Base-by-base conservation (phyloP, 2,888 invertebrate species). In the Fragum whitleyi region DNA sequence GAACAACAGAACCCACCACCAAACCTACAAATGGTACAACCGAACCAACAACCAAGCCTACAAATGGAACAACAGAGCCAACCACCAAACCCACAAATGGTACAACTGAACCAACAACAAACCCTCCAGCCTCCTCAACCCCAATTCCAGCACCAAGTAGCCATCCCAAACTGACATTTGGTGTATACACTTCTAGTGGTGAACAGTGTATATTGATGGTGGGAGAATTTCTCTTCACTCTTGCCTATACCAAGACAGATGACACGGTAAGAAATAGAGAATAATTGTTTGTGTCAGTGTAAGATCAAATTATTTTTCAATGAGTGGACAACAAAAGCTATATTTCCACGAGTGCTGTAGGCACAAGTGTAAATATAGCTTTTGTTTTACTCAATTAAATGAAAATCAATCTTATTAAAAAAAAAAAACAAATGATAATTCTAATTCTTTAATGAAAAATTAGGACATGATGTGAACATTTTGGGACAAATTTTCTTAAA, bases 151-250 rank as follows among this genome's bases (percentile, higher is more conserved):
- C 74, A 0, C 9, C 74, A 9, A 32, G 11, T 14, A 23, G 47
- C 21, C 68, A 71, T 47, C 28, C 61, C 5, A 39, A 62, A 29
- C 39, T 11, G 26, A 78, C 68, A 59, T 68, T 78, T 16, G 28
- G 23, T n/a, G 65, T 75, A 59, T 59, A 71, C 32, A 29, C 36
- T 32, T 3, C 32, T 36, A 21, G 53, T 2, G 47, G 23, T 16
- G 36, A 16, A 11, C 53, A 36, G 9, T 77, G 77, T 39, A 42
- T 71, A 32, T 3, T 36, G 29, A 21, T 77, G 62, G 26, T 32
- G 16, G 71, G 65, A n/a, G 28, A 77, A 29, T 69, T 77, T 9
- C 28, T 21, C 5, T 71, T 77, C 42, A 71, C 51, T 1, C 11
- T 77, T 28, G 16, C 36, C 1, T 77, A 77, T 26, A 21, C 62